Conservation (phyloP, 2,113 vertebrate species). For the Strix aluco region DNA sequence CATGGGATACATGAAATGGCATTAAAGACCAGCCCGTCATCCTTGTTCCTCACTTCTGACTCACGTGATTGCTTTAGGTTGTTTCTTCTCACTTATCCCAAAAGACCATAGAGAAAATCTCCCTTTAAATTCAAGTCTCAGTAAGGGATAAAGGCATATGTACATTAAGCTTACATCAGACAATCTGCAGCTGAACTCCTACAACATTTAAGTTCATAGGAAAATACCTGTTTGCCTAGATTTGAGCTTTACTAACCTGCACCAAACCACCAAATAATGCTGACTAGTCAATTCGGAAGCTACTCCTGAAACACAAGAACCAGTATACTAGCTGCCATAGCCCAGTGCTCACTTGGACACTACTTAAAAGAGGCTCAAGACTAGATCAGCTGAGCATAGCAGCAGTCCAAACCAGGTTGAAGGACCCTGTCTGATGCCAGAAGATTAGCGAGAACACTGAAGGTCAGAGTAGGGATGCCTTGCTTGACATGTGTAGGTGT, state of each 20-base stretch:
- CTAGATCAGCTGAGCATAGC: neutral
- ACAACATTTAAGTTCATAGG: neutral
- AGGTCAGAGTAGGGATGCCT: neutral
- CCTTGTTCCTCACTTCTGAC: neutral
- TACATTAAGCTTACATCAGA: neutral
- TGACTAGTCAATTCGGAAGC: neutral
- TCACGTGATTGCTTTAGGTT: neutral
- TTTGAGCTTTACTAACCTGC: neutral
- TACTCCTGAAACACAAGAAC: neutral
- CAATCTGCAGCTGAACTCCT: conserved; percentile 25
- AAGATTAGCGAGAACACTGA: neutral
- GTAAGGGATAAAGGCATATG: neutral
- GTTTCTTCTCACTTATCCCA: neutral
- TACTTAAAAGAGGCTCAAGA: neutral
- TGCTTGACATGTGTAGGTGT: neutral
- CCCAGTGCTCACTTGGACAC: neutral
- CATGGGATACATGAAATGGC: neutral
- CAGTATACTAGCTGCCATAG: too few species aligned
- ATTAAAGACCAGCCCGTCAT: neutral
- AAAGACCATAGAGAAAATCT: neutral
- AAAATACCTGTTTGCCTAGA: neutral
- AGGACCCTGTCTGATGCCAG: neutral
- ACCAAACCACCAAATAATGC: neutral
- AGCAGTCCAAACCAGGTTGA: neutral
- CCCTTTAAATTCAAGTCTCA: conserved; percentile 8